phyloP scores from a whole-genome alignment of 2,113 vertebrate genomes.

The Romanogobio albipinnatus region DNA sequence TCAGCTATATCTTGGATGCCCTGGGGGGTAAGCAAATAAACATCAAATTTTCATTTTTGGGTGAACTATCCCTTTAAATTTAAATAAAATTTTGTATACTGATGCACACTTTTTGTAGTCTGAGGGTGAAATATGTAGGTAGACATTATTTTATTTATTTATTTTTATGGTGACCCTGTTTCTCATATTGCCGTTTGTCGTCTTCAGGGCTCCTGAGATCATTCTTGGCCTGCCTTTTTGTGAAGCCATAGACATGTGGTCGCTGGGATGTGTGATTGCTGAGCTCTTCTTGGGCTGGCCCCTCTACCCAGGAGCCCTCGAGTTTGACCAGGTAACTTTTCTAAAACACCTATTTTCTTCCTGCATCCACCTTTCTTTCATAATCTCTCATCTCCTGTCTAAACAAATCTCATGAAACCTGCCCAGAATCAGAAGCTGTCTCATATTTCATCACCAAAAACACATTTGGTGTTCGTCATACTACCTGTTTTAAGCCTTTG shows the following conservation, averaged over 20 bases:
- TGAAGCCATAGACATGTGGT: constrained; percentile 99
- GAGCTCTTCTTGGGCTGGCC: constrained; percentile 99
- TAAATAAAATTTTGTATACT: no score
- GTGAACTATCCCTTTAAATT: no score
- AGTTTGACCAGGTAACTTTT: constrained; percentile 95
- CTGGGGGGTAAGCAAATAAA: no score
- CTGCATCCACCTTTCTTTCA: no score
- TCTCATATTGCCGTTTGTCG: constrained; percentile 16
- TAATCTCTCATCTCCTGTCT: background rate
- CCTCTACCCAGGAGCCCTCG: constrained; percentile 96
- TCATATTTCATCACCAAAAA: no score
- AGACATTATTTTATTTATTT: background rate
- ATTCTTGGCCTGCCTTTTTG: constrained; percentile 99
- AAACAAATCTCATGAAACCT: background rate
- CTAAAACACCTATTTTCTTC: background rate
- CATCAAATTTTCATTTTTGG: no score
- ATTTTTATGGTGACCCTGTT: background rate
- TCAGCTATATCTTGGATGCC: no score
- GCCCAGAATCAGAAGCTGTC: background rate
- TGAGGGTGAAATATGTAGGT: background rate
- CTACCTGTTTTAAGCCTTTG: no score
- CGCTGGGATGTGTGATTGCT: constrained; percentile 97
- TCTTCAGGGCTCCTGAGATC: constrained; percentile 96
- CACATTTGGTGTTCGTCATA: no score
- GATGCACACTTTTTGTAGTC: background rate